Conservation (phyloP, 1,140 invertebrate species). For the Cotesia vestalis region DNA sequence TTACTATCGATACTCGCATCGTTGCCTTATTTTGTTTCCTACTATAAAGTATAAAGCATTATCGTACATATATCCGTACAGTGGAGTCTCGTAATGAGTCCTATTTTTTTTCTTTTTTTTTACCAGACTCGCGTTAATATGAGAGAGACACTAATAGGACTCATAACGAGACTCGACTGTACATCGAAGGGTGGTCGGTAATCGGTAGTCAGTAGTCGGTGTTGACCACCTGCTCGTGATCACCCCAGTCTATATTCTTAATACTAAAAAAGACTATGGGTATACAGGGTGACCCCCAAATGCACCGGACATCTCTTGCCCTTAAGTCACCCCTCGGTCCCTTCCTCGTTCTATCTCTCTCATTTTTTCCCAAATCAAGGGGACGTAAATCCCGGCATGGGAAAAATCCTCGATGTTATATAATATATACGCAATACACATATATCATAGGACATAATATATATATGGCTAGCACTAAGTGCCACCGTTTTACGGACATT, state of each 20-base stretch:
- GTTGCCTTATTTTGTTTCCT: not conserved
- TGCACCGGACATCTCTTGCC: conserved; percentile 36
- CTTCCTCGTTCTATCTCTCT: not conserved
- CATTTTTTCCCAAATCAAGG: conserved; percentile 1
- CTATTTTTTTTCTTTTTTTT: no score
- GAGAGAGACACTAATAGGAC: no score
- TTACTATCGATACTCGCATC: not conserved
- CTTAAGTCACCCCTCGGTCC: conserved; percentile 17
- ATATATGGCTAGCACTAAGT: conserved; percentile 20
- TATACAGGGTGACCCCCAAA: conserved; percentile 1
- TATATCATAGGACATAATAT: conserved; percentile 3
- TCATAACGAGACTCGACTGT: not conserved
- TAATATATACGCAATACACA: not conserved
- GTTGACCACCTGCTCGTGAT: conserved; percentile 36
- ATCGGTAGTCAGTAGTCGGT: conserved; percentile 21
- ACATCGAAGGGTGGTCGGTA: not conserved
- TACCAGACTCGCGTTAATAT: no score
- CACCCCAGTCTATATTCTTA: conserved; percentile 12
- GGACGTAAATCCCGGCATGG: conserved; percentile 33
- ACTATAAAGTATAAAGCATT: not conserved
- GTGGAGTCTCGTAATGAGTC: no score
- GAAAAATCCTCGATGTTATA: conserved; percentile 19
- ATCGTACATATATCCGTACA: conserved; percentile 7
- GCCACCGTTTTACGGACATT: conserved; percentile 14
- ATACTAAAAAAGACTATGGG: conserved; percentile 18